phyloP scores from a whole-genome alignment of 2,797 vertebrate genomes.

The Netta rufina region DNA sequence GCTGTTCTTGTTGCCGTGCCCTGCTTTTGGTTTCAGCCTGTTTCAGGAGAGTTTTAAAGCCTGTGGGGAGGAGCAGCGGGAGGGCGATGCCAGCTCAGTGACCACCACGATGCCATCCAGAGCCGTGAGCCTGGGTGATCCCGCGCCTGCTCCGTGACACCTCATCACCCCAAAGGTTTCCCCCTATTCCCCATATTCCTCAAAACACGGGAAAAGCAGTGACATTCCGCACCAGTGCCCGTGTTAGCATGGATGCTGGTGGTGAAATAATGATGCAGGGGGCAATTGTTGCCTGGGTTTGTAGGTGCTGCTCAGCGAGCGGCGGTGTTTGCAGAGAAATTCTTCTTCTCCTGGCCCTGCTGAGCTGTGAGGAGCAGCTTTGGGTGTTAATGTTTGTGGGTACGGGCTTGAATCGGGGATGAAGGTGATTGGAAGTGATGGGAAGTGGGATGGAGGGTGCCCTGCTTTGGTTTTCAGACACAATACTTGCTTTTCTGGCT shows the following conservation, averaged over 20 bases:
- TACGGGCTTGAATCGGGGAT: background rate
- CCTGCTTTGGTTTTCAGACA: background rate
- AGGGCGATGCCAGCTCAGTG: background rate
- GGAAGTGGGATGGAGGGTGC: background rate
- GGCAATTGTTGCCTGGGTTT: fast-evolving
- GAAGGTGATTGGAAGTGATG: background rate
- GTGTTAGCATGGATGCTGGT: background rate
- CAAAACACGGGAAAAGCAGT: background rate
- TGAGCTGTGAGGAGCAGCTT: background rate
- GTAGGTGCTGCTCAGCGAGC: background rate
- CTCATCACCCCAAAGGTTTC: background rate
- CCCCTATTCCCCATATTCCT: background rate
- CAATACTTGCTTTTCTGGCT: background rate
- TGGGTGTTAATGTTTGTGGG: background rate
- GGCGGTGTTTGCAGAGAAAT: background rate
- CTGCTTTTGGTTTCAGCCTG: too few relatives aligned
- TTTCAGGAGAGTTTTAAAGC: background rate
- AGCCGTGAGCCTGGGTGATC: background rate
- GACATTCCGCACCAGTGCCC: background rate
- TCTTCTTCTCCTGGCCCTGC: background rate
- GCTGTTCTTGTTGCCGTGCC: fast-evolving
- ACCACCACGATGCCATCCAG: fast-evolving
- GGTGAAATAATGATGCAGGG: fast-evolving
- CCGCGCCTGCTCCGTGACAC: too few relatives aligned
- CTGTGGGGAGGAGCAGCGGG: background rate